Evolutionary conservation across 1,140 invertebrate genomes (phyloP).

Genomic region (Phymorhynchus buccinoides): DNA sequence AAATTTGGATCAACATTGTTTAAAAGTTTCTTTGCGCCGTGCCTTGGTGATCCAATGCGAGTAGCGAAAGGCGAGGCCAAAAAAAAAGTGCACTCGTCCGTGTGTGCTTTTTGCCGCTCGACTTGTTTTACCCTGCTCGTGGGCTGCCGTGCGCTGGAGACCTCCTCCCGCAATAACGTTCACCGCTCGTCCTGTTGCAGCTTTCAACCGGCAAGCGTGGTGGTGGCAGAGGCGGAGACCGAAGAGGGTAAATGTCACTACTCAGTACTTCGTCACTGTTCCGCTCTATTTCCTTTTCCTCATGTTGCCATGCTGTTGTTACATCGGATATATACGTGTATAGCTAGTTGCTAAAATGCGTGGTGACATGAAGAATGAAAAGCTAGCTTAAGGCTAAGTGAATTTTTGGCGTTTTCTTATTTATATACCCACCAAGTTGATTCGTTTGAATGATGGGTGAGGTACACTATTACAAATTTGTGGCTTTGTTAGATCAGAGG

Average conservation of each 20-base stretch:
- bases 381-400: too few relatives aligned
- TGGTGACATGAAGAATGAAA: too few relatives aligned
- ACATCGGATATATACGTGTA: too few relatives aligned
- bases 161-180: conserved; percentile 22
- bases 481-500: too few relatives aligned
- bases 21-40: neutral
- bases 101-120: conserved; percentile 31
- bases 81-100: conserved; percentile 21
- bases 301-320: neutral
- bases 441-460: too few relatives aligned
- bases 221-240: conserved; percentile 34
- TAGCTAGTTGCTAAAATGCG: too few relatives aligned
- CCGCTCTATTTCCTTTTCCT: neutral
- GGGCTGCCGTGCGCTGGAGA: neutral
- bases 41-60: neutral
- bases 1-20: too few relatives aligned
- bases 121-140: conserved; percentile 22
- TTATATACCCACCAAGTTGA: too few relatives aligned
- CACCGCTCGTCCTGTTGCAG: conserved; percentile 28
- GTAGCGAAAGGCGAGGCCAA: conserved; percentile 21
- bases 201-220: conserved; percentile 35
- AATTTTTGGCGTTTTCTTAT: too few relatives aligned
- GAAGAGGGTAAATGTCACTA: conserved; percentile 39
- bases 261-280: conserved; percentile 2
- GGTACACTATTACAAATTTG: too few relatives aligned